Evolutionary conservation across 2,888 invertebrate genomes (phyloP), one percentile per base, ranked within the genome.

Genomic region (Sphaerophoria taeniata): DNA sequence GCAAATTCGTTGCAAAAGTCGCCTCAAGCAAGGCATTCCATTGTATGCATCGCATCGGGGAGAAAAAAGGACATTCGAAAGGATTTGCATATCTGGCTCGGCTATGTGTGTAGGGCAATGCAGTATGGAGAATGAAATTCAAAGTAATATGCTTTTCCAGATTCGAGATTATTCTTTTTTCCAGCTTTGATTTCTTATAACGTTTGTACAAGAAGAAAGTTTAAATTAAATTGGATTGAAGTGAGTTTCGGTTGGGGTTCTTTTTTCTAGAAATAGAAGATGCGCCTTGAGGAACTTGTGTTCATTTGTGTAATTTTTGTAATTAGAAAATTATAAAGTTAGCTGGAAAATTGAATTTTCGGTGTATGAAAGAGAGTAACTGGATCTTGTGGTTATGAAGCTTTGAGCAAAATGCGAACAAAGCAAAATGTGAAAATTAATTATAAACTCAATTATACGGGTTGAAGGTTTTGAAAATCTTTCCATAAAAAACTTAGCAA

Each of bases 1-100:
- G 73, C 63, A 65, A 85, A 84, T 80, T 76, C 84, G 72, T 80
- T 80, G 36, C 60, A 72, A 76, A 76, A 72, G 80, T 85, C 76
- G 53, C 53, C 81, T 51, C 70, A 65, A 73, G 85, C 56, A 85
- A 63, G 56, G 39, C 63, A 85, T 80, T 69, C 73, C 76, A 73
- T 65, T 58, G 60, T 63, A 51, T 74, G 45, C 69, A 71, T 70
- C 73, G 34, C 56, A 45, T 69, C 72, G 24, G 12, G 43, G 63
- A 71, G n/a, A 24, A 43, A 71, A 77, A 77, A 61, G 70, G 63
- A 79, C 81, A 85, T 76, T 49, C 60, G n/a, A 69, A 24, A 70
- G 70, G 77, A 81, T 81, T 73, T 85, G 81, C 85, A 81, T 81
- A 81, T 81, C 72, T 24, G 24, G 24, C 11, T 39, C 70, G 51